Evolutionary conservation across 2,113 vertebrate genomes (phyloP), one percentile per base, ranked within the genome.

Genomic region (Amazona vittata): DNA sequence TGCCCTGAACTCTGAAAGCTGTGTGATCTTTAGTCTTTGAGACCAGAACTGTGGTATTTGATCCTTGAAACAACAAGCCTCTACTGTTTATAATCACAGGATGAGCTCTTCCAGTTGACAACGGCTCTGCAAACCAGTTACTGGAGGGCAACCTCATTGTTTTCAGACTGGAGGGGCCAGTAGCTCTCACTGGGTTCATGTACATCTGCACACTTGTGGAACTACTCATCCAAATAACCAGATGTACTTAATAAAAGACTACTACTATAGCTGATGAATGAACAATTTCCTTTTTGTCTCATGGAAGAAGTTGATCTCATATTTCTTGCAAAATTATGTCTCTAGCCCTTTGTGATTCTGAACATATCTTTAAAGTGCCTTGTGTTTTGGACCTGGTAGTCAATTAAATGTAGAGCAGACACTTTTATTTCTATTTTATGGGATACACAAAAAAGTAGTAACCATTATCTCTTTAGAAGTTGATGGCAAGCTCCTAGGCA

Each of bases 131-230:
- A 68, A 89, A 77, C 41, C 69, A 93, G 19, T 91, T 91, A 41
- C 18, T 86, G 81, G 83, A 95, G 89, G 86, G 90, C 52, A 89
- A 5, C 44, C 16, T 78, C 69, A 60, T 91, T 96, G 83, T 93
- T 95, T 87, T 82, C 81, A 69, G 65, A 41, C 43, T 89, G 35
- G 57, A 82, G 47, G 39, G 37, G 21, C 39, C 53, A 73, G 67
- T 53, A 37, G 55, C 64, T 47, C 52, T 82, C 73, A 60, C 26
- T 93, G 74, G 37, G 11, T 89, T 86, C 1, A 0, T 50, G 33
- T 52, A 63, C 75, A 92, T 92, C 53, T 96, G 44, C 83, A 68
- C 2, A 13, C 65, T 89, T 71, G 46, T 79, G 63, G 74, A 79
- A 64, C 93, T 87, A 41, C 62, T 93, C 35, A 86, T 79, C 47